Conservation (phyloP, 2,888 invertebrate species). For the Drosophila austrosaltans region DNA sequence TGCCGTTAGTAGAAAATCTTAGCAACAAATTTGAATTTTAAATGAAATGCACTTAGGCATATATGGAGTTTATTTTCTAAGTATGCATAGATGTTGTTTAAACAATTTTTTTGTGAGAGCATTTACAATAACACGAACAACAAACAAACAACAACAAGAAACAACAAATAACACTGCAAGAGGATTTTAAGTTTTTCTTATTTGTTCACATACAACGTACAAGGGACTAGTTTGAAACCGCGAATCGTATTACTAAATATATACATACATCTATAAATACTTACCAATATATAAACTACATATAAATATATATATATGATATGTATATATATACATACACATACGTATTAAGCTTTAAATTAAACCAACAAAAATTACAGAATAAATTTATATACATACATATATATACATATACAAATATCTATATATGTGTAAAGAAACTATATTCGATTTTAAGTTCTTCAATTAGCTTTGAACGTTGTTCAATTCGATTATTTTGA, state of each 20-base stretch:
- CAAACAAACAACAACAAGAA: conserved; percentile 33
- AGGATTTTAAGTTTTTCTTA: conserved; percentile 40
- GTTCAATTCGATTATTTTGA: conserved; percentile 27
- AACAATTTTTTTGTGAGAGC: conserved; percentile 63
- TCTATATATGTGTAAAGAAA: conserved; percentile 13
- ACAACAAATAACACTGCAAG: conserved; percentile 12
- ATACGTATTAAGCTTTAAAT: conserved; percentile 48
- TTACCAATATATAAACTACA: conserved; percentile 46
- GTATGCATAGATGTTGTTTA: conserved; percentile 50
- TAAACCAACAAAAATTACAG: conserved; percentile 41
- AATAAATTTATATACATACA: conserved; percentile 16
- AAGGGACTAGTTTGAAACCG: conserved; percentile 81
- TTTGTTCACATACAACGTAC: conserved; percentile 72
- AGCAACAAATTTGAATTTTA: conserved; percentile 65
- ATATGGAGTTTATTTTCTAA: conserved; percentile 39
- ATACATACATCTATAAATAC: conserved; percentile 61
- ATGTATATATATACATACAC: conserved; percentile 36
- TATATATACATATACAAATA: conserved; percentile 27
- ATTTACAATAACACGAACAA: conserved; percentile 61
- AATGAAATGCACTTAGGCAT: conserved; percentile 33
- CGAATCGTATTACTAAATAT: conserved; percentile 81
- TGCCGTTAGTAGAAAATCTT: conserved; percentile 46
- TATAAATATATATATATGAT: conserved; percentile 23
- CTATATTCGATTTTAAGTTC: conserved; percentile 31
- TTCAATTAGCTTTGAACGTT: conserved; percentile 25